phyloP scores from a whole-genome alignment of 1,140 invertebrate species.

The Oreohelix idahoensis region DNA sequence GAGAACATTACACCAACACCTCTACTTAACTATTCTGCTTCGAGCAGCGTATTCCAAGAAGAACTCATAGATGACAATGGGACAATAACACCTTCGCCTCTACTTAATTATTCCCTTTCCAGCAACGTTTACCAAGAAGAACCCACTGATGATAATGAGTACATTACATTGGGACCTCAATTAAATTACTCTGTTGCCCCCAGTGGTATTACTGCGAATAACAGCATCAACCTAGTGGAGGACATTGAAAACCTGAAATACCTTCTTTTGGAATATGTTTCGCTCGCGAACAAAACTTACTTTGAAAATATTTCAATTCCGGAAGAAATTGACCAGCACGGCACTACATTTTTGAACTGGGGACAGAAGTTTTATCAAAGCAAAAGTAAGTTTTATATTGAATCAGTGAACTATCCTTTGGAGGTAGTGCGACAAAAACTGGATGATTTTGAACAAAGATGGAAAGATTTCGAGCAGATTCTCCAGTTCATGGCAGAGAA shows the following conservation, averaged over 20 bases:
- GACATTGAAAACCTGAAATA: background rate
- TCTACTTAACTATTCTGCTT: conserved; percentile 2
- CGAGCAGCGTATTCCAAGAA: background rate
- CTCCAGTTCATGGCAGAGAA: conserved; percentile 43
- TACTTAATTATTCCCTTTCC: conserved; percentile 4
- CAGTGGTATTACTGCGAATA: background rate
- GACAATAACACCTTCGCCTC: background rate
- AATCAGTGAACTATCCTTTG: conserved; percentile 55
- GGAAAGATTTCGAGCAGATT: conserved; percentile 37
- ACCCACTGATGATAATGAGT: background rate
- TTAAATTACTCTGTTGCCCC: background rate
- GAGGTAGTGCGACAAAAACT: conserved; percentile 45
- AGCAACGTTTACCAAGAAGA: conserved; percentile 1
- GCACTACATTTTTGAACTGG: conserved; percentile 38
- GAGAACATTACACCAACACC: conserved; percentile 1
- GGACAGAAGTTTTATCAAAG: conserved; percentile 51
- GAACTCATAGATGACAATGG: background rate
- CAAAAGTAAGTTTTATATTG: conserved; percentile 56
- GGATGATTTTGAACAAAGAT: conserved; percentile 39
- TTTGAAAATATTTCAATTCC: conserved; percentile 33
- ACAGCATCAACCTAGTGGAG: background rate
- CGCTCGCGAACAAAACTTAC: conserved; percentile 32
- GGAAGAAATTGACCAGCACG: conserved; percentile 38
- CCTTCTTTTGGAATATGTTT: background rate
- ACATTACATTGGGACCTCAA: background rate